Conservation (phyloP, 2,797 vertebrate species). For the Chelon labrosus region DNA sequence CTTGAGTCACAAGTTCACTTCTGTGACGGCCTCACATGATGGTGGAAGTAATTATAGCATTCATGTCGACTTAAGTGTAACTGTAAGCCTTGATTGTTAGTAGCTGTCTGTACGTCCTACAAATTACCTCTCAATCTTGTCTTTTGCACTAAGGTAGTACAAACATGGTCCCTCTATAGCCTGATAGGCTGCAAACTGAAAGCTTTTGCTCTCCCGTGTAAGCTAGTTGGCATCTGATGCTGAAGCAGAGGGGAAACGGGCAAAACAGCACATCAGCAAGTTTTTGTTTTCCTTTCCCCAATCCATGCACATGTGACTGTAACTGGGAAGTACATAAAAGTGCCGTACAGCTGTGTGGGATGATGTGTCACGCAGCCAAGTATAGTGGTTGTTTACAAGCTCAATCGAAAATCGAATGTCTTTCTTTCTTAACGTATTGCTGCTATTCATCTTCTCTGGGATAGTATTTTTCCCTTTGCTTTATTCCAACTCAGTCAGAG, state of each 20-base stretch:
- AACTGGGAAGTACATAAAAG: constrained; percentile 51
- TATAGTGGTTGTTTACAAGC: constrained; percentile 71
- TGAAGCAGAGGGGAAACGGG: constrained; percentile 11
- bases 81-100: constrained; percentile 31
- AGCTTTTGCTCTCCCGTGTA: background rate
- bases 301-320: constrained; percentile 40
- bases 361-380: constrained; percentile 26
- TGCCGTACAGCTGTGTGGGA: constrained; percentile 55
- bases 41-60: constrained; percentile 17
- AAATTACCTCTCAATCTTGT: constrained; percentile 67
- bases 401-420: constrained; percentile 52
- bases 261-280: constrained; percentile 11
- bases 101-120: constrained; percentile 27
- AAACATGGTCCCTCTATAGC: constrained; percentile 33
- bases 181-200: constrained; percentile 44
- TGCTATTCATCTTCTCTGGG: constrained; percentile 70
- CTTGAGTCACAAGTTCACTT: background rate
- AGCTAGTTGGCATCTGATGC: constrained; percentile 37
- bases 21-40: constrained; percentile 23
- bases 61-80: constrained; percentile 2
- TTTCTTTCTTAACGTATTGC: constrained; percentile 67
- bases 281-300: constrained; percentile 39
- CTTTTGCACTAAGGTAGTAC: constrained; percentile 77
- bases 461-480: constrained; percentile 30
- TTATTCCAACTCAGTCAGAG: constrained; percentile 27